A percentile compares a stretch with the other conserved stretches of the same genome.
phyloP scores from a whole-genome alignment of 2,888 invertebrate species.

The Dicycla oo region DNA sequence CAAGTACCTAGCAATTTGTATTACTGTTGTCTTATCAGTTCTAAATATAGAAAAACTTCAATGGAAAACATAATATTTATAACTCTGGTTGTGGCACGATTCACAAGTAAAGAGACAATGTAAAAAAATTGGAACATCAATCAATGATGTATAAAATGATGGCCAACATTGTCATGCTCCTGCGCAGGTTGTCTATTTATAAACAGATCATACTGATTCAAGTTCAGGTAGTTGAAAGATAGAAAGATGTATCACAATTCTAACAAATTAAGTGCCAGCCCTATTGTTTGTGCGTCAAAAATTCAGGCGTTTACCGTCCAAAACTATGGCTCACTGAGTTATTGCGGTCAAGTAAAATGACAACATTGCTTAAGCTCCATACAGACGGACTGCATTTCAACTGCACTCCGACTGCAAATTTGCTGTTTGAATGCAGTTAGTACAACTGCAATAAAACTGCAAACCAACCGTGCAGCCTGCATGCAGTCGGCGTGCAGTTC shows the following conservation, averaged over 20 bases:
- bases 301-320: slow-evolving; percentile 19
- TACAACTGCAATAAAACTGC: too few species aligned
- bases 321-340: slow-evolving; percentile 17
- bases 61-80: not conserved
- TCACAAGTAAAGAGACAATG: not conserved
- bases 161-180: not conserved
- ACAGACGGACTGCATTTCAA: too few species aligned
- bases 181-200: too few species aligned
- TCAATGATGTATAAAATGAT: not conserved
- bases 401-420: too few species aligned
- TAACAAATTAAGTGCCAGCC: slow-evolving; percentile 26
- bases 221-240: slow-evolving; percentile 24
- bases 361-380: slow-evolving; percentile 40
- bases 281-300: slow-evolving; percentile 24
- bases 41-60: not conserved
- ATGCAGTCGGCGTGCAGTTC: too few species aligned
- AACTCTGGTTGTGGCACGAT: not conserved
- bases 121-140: not conserved
- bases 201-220: not conserved
- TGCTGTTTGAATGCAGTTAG: too few species aligned
- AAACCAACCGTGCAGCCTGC: too few species aligned
- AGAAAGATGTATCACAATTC: slow-evolving; percentile 6
- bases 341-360: slow-evolving; percentile 38
- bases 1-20: slow-evolving; percentile 7
- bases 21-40: not conserved